Percentiles rank a stretch among this genome's conserved stretches.
Conservation (phyloP, 1,140 invertebrate species). For the Thereuonema tuberculata region DNA sequence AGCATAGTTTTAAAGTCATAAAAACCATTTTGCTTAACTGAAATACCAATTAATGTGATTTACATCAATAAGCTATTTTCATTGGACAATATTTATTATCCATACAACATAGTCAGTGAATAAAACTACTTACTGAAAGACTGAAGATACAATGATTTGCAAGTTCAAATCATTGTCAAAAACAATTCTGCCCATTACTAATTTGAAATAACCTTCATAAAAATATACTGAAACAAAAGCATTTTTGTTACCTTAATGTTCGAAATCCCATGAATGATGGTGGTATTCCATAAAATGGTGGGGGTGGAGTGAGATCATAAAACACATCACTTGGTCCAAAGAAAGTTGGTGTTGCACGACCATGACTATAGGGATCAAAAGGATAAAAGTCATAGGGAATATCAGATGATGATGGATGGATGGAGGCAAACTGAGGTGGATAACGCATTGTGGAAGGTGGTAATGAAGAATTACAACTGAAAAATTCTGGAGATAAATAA, state of each 20-base stretch:
- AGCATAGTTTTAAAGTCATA: too few relatives aligned
- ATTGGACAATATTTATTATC: too few relatives aligned
- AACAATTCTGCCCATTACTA: too few relatives aligned
- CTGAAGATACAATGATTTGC: too few relatives aligned
- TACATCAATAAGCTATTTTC: too few relatives aligned
- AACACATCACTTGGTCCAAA: constrained; percentile 15
- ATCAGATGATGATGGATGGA: constrained; percentile 3
- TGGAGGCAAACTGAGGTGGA: neutral
- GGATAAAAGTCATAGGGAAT: constrained; percentile 12
- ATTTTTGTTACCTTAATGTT: constrained; percentile 19
- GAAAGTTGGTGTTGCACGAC: constrained; percentile 12
- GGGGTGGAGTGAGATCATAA: constrained; percentile 17
- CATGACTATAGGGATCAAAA: constrained; percentile 12
- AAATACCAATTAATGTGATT: too few relatives aligned
- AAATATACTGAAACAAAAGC: too few relatives aligned
- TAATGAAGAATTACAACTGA: constrained; percentile 3
- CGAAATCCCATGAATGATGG: constrained; percentile 21
- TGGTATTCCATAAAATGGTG: constrained; percentile 19
- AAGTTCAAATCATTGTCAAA: too few relatives aligned
- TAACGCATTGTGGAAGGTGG: neutral
- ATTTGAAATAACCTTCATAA: too few relatives aligned
- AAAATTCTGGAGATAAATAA: neutral
- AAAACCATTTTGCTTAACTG: too few relatives aligned
- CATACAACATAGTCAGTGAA: too few relatives aligned
- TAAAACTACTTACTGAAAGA: too few relatives aligned